Conservation (phyloP, 1,140 invertebrate species). For the Lucilia cuprina region DNA sequence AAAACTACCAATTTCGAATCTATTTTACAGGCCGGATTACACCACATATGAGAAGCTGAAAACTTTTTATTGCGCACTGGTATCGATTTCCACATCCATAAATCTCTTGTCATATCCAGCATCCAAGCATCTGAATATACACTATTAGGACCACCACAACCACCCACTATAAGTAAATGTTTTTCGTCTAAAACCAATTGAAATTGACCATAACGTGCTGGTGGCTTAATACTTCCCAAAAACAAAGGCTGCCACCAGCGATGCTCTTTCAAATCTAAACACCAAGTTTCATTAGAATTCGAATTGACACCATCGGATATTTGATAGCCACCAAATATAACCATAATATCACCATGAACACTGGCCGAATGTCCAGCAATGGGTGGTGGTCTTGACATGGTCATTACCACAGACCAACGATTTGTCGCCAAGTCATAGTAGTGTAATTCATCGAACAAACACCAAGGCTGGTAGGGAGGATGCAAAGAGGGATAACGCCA, state of each 20-base stretch:
- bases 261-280: constrained; percentile 79
- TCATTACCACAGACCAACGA: constrained; percentile 80
- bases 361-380: constrained; percentile 93
- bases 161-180: constrained; percentile 77
- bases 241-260: constrained; percentile 79
- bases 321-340: constrained; percentile 87
- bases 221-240: constrained; percentile 73
- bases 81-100: constrained; percentile 85
- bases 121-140: constrained; percentile 73
- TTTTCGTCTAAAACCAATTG: constrained; percentile 76
- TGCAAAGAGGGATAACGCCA: constrained; percentile 94
- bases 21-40: constrained; percentile 89
- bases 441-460: constrained; percentile 92
- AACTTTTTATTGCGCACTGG: constrained; percentile 77
- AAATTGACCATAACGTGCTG: constrained; percentile 88
- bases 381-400: constrained; percentile 73
- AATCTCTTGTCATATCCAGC: constrained; percentile 68
- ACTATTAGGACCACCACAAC: constrained; percentile 67
- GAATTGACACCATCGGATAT: constrained; percentile 66
- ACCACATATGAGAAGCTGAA: constrained; percentile 87
- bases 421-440: constrained; percentile 85
- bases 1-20: constrained; percentile 57
- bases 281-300: constrained; percentile 88
- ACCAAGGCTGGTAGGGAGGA: constrained; percentile 87
- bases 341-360: constrained; percentile 85